Percentiles rank a stretch among this genome's conserved stretches.
phyloP scores from a whole-genome alignment of 2,888 invertebrate species.

The Hyposoter didymator region DNA sequence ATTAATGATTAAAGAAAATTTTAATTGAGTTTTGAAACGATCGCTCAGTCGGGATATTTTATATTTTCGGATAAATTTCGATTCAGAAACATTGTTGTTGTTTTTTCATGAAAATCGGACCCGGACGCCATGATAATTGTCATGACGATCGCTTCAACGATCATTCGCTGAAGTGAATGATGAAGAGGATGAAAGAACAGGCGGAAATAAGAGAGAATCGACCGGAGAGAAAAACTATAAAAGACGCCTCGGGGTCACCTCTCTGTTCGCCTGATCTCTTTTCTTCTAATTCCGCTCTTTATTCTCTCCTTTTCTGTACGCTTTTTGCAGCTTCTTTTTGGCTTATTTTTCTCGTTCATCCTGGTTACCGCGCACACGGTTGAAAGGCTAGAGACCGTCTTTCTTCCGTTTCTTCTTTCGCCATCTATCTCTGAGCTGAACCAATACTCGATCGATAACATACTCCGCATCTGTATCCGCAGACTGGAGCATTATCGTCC shows the following conservation, averaged over 20 bases:
- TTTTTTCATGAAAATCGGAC: no score
- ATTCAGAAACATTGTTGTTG: background rate
- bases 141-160: background rate
- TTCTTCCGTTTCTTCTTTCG: constrained; percentile 38
- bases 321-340: constrained; percentile 17
- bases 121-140: no score
- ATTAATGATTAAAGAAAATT: background rate
- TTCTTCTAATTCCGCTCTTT: constrained; percentile 45
- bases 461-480: constrained; percentile 50
- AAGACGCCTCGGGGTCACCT: constrained; percentile 20
- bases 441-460: constrained; percentile 66
- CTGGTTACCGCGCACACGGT: constrained; percentile 43
- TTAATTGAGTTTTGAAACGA: background rate
- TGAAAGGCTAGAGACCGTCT: constrained; percentile 24
- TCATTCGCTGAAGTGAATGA: background rate
- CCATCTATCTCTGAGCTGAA: constrained; percentile 49
- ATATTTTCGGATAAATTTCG: background rate
- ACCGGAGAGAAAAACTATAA: background rate
- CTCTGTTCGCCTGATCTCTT: constrained; percentile 24
- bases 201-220: constrained; percentile 12
- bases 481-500: constrained; percentile 55
- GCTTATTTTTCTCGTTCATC: constrained; percentile 42
- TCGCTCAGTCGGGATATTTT: background rate
- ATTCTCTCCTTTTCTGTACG: constrained; percentile 32
- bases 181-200: background rate